A percentile compares a stretch with the other conserved stretches of the same genome.
phyloP scores from a whole-genome alignment of 2,797 vertebrate species.

The Alcedo atthis region DNA sequence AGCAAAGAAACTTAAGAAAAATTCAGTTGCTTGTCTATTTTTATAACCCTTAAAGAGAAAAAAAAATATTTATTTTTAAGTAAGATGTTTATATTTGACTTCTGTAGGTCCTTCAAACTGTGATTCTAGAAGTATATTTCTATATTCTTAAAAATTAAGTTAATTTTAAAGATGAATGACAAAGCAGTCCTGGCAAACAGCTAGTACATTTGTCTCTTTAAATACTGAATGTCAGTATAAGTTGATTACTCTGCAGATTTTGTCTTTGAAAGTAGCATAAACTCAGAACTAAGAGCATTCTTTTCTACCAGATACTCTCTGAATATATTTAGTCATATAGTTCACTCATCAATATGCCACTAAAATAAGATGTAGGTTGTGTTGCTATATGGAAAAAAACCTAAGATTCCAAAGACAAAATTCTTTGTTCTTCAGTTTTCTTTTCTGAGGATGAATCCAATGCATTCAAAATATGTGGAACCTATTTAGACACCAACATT shows the following conservation, averaged over 20 bases:
- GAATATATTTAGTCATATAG: background rate
- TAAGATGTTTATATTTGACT: background rate
- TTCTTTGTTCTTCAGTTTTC: background rate
- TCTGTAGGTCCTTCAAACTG: background rate
- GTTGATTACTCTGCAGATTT: background rate
- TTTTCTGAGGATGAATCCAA: background rate
- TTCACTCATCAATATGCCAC: background rate
- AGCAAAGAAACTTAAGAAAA: conserved; percentile 41
- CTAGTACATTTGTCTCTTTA: background rate
- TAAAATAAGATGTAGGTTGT: background rate
- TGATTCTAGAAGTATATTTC: background rate
- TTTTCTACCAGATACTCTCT: background rate
- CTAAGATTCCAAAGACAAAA: background rate
- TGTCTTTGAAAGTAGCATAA: background rate
- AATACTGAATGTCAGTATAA: background rate
- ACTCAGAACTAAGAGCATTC: background rate
- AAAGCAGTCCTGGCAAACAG: background rate
- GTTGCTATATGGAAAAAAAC: background rate
- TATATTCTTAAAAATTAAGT: background rate
- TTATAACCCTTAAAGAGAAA: background rate
- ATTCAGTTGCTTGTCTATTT: background rate
- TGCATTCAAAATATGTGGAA: background rate
- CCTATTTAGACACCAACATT: background rate
- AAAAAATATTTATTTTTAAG: background rate
- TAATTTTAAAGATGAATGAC: background rate